Conservation (phyloP, 1,140 invertebrate genomes). For the Drosophila varians region DNA sequence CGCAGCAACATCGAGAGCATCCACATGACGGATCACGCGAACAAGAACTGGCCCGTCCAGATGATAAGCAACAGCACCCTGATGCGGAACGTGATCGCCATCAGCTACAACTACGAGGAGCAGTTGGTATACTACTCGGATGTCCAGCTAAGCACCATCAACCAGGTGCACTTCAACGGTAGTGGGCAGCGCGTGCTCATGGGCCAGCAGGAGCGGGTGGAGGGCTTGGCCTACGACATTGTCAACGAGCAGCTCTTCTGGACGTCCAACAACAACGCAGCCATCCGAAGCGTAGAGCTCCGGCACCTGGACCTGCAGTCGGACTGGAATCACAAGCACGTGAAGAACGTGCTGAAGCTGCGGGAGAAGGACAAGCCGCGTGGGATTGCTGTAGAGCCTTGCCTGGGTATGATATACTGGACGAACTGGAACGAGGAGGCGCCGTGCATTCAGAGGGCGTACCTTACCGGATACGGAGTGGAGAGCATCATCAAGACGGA, state of each 20-base stretch:
- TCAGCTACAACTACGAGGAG: conserved; percentile 90
- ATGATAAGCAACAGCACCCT: conserved; percentile 87
- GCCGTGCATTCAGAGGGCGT: conserved; percentile 90
- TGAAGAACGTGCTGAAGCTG: conserved; percentile 88
- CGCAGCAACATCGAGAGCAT: conserved; percentile 90
- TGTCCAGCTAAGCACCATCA: conserved; percentile 92
- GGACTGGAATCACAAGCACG: conserved; percentile 76
- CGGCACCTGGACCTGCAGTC: conserved; percentile 71
- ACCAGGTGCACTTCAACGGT: conserved; percentile 93
- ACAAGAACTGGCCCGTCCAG: conserved; percentile 90
- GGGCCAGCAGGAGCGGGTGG: conserved; percentile 91
- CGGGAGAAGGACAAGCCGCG: conserved; percentile 90
- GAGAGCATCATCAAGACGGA: conserved; percentile 90
- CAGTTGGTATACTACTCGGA: conserved; percentile 93
- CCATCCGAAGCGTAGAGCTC: conserved; percentile 87
- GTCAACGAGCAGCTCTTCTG: conserved; percentile 89
- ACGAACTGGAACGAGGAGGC: conserved; percentile 91
- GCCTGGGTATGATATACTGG: conserved; percentile 90
- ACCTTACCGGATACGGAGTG: conserved; percentile 86
- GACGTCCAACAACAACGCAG: conserved; percentile 92
- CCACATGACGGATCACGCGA: conserved; percentile 88
- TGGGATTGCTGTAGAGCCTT: conserved; percentile 92
- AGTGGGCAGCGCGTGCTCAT: conserved; percentile 88
- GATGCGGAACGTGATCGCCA: conserved; percentile 93
- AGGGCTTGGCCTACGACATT: conserved; percentile 91